These are phyloP conservation scores for Drosophila punjabiensis DNA, from an alignment of 1,140 invertebrate genomes.

Conservation along the genomic window DNA sequence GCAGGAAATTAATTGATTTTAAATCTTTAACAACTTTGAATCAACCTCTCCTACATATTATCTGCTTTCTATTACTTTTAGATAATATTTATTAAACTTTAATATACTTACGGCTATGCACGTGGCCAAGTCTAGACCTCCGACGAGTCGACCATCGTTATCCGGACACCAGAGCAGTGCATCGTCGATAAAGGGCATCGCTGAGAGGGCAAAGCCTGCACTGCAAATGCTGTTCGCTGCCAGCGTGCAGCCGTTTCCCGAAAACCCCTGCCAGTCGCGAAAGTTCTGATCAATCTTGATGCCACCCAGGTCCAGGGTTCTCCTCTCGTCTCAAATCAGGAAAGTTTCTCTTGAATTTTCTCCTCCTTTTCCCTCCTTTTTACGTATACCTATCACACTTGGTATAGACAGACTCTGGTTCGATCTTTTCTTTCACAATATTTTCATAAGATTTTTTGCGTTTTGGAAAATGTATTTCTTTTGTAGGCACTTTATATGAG, in stretches of 20 bases:
- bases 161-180: slow-evolving; percentile 96
- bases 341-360: neutral
- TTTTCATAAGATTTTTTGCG: slow-evolving; percentile 49
- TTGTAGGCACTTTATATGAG: slow-evolving; percentile 74
- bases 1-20: too few relatives aligned
- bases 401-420: slow-evolving; percentile 23
- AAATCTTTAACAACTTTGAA: too few relatives aligned
- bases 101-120: slow-evolving; percentile 91
- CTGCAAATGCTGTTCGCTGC: slow-evolving; percentile 88
- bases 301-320: slow-evolving; percentile 51
- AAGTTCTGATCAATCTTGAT: slow-evolving; percentile 49
- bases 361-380: neutral
- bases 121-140: slow-evolving; percentile 90
- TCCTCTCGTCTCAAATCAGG: slow-evolving; percentile 43
- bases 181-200: slow-evolving; percentile 98
- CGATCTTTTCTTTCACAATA: slow-evolving; percentile 56
- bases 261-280: slow-evolving; percentile 49
- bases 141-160: slow-evolving; percentile 95
- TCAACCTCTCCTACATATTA: too few relatives aligned
- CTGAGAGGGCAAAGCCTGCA: slow-evolving; percentile 88
- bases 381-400: slow-evolving; percentile 42
- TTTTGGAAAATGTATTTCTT: slow-evolving; percentile 24
- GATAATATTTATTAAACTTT: too few relatives aligned
- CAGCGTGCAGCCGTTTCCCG: slow-evolving; percentile 78
- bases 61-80: neutral